A percentile compares a stretch with the other conserved stretches of the same genome.
These are phyloP conservation scores for Miichthys miiuy DNA, from an alignment of 2,797 vertebrate genomes.

Conservation along the genomic window DNA sequence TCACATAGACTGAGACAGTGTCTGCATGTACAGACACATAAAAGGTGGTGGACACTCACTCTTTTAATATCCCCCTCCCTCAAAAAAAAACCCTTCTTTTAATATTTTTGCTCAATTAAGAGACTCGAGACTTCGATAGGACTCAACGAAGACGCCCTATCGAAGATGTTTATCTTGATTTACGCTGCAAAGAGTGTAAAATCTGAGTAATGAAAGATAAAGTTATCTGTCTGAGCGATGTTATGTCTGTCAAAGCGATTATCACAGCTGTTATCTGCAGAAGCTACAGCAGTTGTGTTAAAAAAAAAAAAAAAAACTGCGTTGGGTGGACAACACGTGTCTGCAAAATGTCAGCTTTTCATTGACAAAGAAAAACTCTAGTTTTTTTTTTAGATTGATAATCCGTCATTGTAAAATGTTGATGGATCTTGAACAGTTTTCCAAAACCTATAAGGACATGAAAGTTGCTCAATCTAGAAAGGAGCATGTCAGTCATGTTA, in stretches of 20 bases:
- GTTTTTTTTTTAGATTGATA: constrained; percentile 1
- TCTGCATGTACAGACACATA: constrained; percentile 22
- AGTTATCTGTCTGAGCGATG: constrained; percentile 76
- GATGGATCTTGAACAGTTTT: constrained; percentile 6
- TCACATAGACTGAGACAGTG: constrained; percentile 35
- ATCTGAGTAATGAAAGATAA: constrained; percentile 77
- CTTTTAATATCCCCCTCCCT: constrained; percentile 53
- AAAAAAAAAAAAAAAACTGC: not conserved
- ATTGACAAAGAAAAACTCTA: constrained; percentile 10
- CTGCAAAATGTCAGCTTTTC: constrained; percentile 28
- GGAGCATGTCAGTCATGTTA: not conserved
- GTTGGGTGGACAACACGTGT: not conserved
- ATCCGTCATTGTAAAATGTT: not conserved
- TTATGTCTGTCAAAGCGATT: constrained; percentile 72
- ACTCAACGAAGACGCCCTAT: constrained; percentile 66
- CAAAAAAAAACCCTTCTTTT: constrained; percentile 25
- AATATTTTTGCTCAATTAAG: constrained; percentile 28
- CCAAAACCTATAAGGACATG: not conserved
- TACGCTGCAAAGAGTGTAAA: constrained; percentile 71
- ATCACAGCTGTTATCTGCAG: constrained; percentile 68
- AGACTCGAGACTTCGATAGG: constrained; percentile 19
- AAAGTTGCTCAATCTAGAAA: not conserved
- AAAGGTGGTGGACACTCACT: not conserved
- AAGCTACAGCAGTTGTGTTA: not conserved
- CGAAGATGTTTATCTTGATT: constrained; percentile 69